Evolutionary conservation across 2,113 vertebrate species (phyloP), one percentile per base, ranked within the genome.

Genomic region (Anguilla japonica): DNA sequence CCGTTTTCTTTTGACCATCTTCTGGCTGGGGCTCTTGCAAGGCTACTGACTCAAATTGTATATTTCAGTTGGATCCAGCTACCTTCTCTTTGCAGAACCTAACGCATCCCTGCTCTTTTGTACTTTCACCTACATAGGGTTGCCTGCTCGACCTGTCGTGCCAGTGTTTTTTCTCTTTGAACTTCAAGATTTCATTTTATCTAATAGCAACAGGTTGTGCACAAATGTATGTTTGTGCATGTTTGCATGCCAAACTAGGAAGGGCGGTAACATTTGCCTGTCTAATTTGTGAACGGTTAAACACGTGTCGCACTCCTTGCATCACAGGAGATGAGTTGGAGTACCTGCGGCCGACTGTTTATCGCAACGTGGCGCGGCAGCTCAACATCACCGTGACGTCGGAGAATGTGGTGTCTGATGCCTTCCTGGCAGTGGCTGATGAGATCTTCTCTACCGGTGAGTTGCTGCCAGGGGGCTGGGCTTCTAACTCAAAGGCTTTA

Each of bases 371-470:
- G 0, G 97, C 98, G 0, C 95, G 96, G 0, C 98, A 99, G 84
- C 92, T 99, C 83, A 98, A 98, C 94, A 97, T 99, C 93, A 96
- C 97, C 0, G 95, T 99, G 87, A 95, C 97, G 26, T 98, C 96
- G 0, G 98, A 99, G 93, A 94, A 88, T 0, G 93, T 97, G 82
- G 97, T 99, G 93, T 98, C 97, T 0, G 98, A 99, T 0, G 98
- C 98, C 5, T 99, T 99, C 93, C 93, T 99, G 90, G 97, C 98
- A 0, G 97, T 99, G n/a, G 98, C 98, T 0, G 92, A 97, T 0
- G 97, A 99, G 91, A 97, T 99, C 82, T 99, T 99, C 93, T 96
- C 96, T 0, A 97, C 98, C 95, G 98, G 98, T 99, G 90, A 84
- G 90, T 90, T 41, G 29, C 1, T 81, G 13, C 0, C 22, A 29